Percentiles rank a stretch among this genome's conserved stretches.
Conservation (phyloP, 2,797 vertebrate species). For the Ptychobarbus kaznakovi region DNA sequence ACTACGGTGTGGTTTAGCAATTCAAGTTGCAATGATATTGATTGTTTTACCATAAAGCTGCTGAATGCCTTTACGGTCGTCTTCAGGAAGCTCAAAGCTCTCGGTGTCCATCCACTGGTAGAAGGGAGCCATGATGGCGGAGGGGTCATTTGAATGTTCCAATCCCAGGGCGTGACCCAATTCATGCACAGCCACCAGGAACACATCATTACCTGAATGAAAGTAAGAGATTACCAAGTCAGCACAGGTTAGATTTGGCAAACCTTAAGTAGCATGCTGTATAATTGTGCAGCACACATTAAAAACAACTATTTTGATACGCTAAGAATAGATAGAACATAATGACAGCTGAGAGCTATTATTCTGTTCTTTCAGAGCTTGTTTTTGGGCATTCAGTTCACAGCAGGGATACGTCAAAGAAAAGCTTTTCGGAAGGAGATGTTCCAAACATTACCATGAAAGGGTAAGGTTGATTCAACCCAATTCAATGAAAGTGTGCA, state of each 20-base stretch:
- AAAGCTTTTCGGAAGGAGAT: neutral
- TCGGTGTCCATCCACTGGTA: slow-evolving; percentile 97
- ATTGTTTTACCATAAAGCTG: slow-evolving; percentile 84
- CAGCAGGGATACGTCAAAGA: neutral
- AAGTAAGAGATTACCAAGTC: slow-evolving; percentile 8
- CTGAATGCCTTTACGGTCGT: slow-evolving; percentile 89
- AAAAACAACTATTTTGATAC: neutral
- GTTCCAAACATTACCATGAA: neutral
- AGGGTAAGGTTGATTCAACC: neutral
- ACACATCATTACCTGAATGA: slow-evolving; percentile 86
- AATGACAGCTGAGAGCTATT: neutral
- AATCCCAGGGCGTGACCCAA: slow-evolving; percentile 90
- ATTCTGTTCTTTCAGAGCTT: neutral
- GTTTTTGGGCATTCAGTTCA: neutral
- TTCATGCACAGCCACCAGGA: slow-evolving; percentile 91
- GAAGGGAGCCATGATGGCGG: slow-evolving; percentile 93
- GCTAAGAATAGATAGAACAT: neutral
- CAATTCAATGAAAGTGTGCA: neutral
- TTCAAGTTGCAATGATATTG: neutral
- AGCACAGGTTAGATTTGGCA: neutral
- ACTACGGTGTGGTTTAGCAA: neutral
- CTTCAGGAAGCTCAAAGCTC: slow-evolving; percentile 86
- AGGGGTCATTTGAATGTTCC: slow-evolving; percentile 91
- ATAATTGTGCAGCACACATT: slow-evolving; percentile 1
- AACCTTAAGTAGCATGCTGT: neutral